Conservation (phyloP, 2,888 invertebrate genomes). For the Diarsia mendica region DNA sequence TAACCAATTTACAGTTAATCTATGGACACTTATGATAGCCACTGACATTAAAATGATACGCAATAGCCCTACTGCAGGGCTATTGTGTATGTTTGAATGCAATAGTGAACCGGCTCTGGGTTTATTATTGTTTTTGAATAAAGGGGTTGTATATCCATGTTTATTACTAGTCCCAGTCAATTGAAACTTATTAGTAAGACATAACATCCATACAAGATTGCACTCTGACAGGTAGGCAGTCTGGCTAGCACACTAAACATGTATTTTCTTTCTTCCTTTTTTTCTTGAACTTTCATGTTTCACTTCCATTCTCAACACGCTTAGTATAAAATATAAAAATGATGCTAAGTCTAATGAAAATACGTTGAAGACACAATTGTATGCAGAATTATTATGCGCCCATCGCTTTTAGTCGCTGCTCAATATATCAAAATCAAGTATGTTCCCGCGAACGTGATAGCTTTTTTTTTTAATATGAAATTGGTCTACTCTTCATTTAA, state of each 20-base stretch:
- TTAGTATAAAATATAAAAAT: constrained; percentile 62
- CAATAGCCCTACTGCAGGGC: too few species aligned
- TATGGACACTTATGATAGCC: too few species aligned
- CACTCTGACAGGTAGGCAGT: constrained; percentile 46
- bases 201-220: constrained; percentile 52
- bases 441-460: not conserved
- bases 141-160: not conserved
- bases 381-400: not conserved
- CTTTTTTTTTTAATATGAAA: too few species aligned
- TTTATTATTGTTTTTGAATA: not conserved
- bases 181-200: constrained; percentile 32
- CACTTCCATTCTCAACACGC: constrained; percentile 49
- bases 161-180: constrained; percentile 11
- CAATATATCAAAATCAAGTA: not conserved
- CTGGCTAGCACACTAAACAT: constrained; percentile 12
- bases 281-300: constrained; percentile 25
- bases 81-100: too few species aligned
- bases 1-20: too few species aligned
- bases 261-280: not conserved
- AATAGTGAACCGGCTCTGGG: too few species aligned
- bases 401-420: not conserved
- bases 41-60: too few species aligned
- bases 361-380: constrained; percentile 31
- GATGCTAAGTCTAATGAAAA: constrained; percentile 38
- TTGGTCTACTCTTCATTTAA: not conserved